Conservation (phyloP, 2,797 vertebrate species). For the Octomys mimax region DNA sequence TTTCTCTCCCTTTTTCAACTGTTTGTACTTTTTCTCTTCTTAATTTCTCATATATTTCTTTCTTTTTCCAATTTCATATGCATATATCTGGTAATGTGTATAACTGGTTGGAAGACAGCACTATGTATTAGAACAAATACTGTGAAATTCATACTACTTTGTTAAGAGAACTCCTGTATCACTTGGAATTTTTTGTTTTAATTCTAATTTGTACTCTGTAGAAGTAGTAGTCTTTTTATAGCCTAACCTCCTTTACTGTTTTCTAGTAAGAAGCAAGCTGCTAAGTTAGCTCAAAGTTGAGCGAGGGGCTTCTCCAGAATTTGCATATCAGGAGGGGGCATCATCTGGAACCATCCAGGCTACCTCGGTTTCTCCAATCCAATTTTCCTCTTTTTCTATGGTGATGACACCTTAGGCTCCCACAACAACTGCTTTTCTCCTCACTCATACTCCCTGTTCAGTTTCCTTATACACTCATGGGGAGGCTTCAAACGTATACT, state of each 20-base stretch:
- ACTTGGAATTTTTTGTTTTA: no score
- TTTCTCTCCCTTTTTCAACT: no score
- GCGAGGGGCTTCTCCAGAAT: neutral
- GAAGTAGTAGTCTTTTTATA: neutral
- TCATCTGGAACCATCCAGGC: neutral
- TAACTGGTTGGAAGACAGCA: no score
- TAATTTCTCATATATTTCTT: no score
- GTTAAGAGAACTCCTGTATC: no score
- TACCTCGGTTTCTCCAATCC: neutral
- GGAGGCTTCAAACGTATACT: neutral
- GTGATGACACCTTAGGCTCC: neutral
- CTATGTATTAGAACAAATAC: no score
- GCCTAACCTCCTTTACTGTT: neutral
- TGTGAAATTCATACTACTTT: no score
- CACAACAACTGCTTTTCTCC: neutral
- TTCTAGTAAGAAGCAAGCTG: neutral
- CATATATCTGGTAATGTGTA: no score
- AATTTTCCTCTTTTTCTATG: neutral
- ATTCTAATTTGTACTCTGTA: no score
- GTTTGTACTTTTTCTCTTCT: no score
- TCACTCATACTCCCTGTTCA: neutral
- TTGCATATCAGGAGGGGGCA: neutral
- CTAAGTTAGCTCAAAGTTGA: neutral
- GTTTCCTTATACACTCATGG: neutral
- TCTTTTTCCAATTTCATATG: no score